Percentiles rank a stretch among this genome's conserved stretches.
These are phyloP conservation scores for Scatophagus argus DNA, from an alignment of 2,113 vertebrate species.

Conservation along the genomic window DNA sequence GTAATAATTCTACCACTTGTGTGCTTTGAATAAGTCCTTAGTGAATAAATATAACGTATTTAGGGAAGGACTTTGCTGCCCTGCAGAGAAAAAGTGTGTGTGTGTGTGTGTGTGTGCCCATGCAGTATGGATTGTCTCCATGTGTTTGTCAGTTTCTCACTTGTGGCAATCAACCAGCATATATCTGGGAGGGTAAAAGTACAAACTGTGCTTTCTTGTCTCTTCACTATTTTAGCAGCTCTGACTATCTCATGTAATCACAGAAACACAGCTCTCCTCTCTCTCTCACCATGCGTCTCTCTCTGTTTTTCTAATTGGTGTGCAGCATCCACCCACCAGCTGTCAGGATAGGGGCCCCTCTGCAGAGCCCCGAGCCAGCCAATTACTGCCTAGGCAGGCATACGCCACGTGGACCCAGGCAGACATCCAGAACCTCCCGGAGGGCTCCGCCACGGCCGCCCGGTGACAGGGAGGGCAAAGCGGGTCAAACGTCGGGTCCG, in stretches of 20 bases:
- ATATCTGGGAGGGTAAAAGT: slow-evolving; percentile 21
- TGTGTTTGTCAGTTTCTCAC: slow-evolving; percentile 27
- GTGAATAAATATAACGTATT: not conserved
- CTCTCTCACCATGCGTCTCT: not conserved
- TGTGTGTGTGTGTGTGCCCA: not conserved
- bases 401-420: slow-evolving; percentile 52
- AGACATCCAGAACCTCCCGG: slow-evolving; percentile 56
- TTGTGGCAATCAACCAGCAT: slow-evolving; percentile 17
- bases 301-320: slow-evolving; percentile 71
- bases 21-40: slow-evolving; percentile 1
- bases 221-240: slow-evolving; percentile 32
- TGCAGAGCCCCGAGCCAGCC: slow-evolving; percentile 64
- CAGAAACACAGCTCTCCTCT: slow-evolving; percentile 15
- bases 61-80: not conserved
- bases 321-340: slow-evolving; percentile 71
- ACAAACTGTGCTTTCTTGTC: slow-evolving; percentile 47
- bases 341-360: slow-evolving; percentile 64
- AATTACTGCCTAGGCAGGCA: slow-evolving; percentile 70
- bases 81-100: not conserved
- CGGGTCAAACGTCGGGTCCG: slow-evolving; percentile 56
- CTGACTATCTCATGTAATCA: slow-evolving; percentile 40
- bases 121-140: not conserved
- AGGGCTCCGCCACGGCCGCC: slow-evolving; percentile 49
- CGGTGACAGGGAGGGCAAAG: slow-evolving; percentile 57
- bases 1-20: not conserved